phyloP scores from a whole-genome alignment of 2,888 invertebrate genomes.

The Panzeria rudis region DNA sequence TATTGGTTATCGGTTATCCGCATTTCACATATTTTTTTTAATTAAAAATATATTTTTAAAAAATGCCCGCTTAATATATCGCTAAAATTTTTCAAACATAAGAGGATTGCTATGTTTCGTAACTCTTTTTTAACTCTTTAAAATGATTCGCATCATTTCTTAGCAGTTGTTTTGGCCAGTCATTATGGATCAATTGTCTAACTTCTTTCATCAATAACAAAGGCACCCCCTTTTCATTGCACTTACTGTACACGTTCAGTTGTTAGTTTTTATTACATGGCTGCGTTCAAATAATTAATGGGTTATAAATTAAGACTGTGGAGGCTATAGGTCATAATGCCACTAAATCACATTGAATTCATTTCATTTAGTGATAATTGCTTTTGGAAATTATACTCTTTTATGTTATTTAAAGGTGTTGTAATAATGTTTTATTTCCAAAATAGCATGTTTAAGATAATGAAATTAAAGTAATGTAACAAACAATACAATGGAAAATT shows the following conservation, averaged over 20 bases:
- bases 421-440: slow-evolving; percentile 48
- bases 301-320: not conserved
- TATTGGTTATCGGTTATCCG: too few species aligned
- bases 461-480: not conserved
- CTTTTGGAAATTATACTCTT: slow-evolving; percentile 24
- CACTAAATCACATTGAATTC: slow-evolving; percentile 27
- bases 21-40: too few species aligned
- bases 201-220: slow-evolving; percentile 15
- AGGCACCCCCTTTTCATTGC: slow-evolving; percentile 20
- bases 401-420: slow-evolving; percentile 39
- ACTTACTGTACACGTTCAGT: not conserved
- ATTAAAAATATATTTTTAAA: too few species aligned
- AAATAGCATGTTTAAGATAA: slow-evolving; percentile 52
- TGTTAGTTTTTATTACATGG: slow-evolving; percentile 1
- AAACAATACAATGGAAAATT: slow-evolving; percentile 19
- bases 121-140: not conserved
- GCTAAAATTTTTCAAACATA: too few species aligned
- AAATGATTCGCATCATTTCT: slow-evolving; percentile 2
- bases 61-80: too few species aligned
- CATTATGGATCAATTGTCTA: not conserved
- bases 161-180: not conserved
- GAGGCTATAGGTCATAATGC: slow-evolving; percentile 20
- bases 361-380: slow-evolving; percentile 50
- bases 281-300: slow-evolving; percentile 26
- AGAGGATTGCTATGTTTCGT: too few species aligned